These are phyloP conservation scores for Hanleya hanleyi DNA, from an alignment of 2,888 invertebrate genomes.

Conservation along the genomic window DNA sequence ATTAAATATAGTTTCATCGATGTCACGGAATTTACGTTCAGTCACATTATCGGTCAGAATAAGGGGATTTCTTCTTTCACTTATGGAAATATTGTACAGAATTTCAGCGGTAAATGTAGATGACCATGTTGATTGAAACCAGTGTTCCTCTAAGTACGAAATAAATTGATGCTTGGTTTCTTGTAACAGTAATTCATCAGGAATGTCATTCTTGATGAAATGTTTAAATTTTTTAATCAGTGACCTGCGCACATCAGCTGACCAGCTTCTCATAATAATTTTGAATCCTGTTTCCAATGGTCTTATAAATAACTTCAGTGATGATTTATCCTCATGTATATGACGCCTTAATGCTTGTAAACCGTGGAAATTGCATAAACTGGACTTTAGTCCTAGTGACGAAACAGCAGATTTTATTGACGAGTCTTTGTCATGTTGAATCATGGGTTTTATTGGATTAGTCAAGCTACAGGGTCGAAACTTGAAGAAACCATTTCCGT, in stretches of 20 bases:
- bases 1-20: slow-evolving; percentile 16
- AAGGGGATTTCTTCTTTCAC: slow-evolving; percentile 15
- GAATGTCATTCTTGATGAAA: slow-evolving; percentile 11
- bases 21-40: no score
- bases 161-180: neutral
- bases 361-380: slow-evolving; percentile 16
- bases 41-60: no score
- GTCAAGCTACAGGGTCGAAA: neutral
- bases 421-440: slow-evolving; percentile 18
- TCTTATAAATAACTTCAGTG: slow-evolving; percentile 9
- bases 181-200: neutral
- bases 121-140: slow-evolving; percentile 15
- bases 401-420: slow-evolving; percentile 8
- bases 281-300: slow-evolving; percentile 18
- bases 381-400: neutral
- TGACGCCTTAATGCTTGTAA: slow-evolving; percentile 13
- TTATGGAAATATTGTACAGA: neutral
- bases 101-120: slow-evolving; percentile 5
- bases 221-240: neutral
- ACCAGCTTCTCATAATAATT: slow-evolving; percentile 12
- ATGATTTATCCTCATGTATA: neutral
- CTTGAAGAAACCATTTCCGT: slow-evolving; percentile 12
- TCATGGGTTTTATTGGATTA: slow-evolving; percentile 9
- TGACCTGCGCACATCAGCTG: neutral
- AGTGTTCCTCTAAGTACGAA: slow-evolving; percentile 1